phyloP scores from a whole-genome alignment of 2,113 vertebrate species.

The Willisornis vidua region DNA sequence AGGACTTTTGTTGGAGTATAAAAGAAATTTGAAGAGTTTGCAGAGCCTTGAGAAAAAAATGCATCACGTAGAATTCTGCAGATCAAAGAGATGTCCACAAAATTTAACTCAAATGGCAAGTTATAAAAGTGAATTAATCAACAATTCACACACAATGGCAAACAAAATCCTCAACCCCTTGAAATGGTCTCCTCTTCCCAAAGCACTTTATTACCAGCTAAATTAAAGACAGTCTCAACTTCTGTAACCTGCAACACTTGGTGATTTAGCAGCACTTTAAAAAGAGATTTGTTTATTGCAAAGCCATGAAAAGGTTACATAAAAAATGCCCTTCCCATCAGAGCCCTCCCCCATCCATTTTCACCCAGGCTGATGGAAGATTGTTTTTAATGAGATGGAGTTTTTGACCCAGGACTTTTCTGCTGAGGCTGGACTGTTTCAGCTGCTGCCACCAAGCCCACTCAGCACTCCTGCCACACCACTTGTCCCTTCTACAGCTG shows the following conservation, averaged over 20 bases:
- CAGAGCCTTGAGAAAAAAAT: background rate
- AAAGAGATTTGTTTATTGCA: constrained; percentile 6
- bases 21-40: background rate
- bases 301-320: background rate
- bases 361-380: background rate
- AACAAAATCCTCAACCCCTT: background rate
- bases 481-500: constrained; percentile 5
- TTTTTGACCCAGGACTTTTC: background rate
- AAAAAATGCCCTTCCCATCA: background rate
- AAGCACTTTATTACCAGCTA: background rate
- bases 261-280: background rate
- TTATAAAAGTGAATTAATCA: background rate
- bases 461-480: constrained; percentile 8
- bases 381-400: constrained; percentile 10
- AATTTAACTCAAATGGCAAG: background rate
- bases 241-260: background rate
- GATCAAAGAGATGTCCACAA: background rate
- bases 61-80: background rate
- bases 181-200: background rate
- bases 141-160: background rate
- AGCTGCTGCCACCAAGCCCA: constrained; percentile 11
- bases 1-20: background rate
- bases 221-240: background rate
- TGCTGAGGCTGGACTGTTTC: constrained; percentile 9
- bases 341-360: background rate